Percentiles rank a stretch among this genome's conserved stretches.
phyloP scores from a whole-genome alignment of 1,140 invertebrate genomes.

The Lycorma delicatula region DNA sequence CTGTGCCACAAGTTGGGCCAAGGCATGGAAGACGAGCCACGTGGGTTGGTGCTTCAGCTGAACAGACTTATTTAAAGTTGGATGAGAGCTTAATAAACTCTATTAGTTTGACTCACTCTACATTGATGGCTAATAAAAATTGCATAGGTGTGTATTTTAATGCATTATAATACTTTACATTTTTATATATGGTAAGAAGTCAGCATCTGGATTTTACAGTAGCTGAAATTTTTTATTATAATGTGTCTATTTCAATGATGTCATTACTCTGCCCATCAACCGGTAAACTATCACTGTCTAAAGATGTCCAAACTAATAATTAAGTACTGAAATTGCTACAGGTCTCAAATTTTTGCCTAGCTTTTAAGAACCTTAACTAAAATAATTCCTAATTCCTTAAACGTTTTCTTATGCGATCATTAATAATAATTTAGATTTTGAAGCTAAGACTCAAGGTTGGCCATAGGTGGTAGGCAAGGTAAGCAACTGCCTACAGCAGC shows the following conservation, averaged over 20 bases:
- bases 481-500: too few species aligned
- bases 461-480: too few species aligned
- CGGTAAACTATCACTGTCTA: background rate
- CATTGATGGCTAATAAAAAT: constrained; percentile 78
- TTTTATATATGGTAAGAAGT: too few species aligned
- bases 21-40: constrained; percentile 73
- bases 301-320: background rate
- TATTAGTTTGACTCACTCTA: constrained; percentile 72
- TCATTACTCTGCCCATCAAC: too few species aligned
- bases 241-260: background rate
- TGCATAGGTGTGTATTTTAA: constrained; percentile 61
- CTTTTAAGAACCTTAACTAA: too few species aligned
- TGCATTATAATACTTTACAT: constrained; percentile 9
- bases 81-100: constrained; percentile 89
- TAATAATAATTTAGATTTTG: too few species aligned
- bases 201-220: too few species aligned
- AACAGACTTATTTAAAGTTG: constrained; percentile 90
- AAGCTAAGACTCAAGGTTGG: too few species aligned
- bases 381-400: too few species aligned
- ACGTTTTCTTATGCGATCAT: too few species aligned
- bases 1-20: constrained; percentile 69
- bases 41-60: constrained; percentile 88
- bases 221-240: constrained; percentile 9
- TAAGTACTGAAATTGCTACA: background rate
- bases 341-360: too few species aligned